Evolutionary conservation across 2,888 invertebrate genomes (phyloP).

Genomic region (Biston stratarius): DNA sequence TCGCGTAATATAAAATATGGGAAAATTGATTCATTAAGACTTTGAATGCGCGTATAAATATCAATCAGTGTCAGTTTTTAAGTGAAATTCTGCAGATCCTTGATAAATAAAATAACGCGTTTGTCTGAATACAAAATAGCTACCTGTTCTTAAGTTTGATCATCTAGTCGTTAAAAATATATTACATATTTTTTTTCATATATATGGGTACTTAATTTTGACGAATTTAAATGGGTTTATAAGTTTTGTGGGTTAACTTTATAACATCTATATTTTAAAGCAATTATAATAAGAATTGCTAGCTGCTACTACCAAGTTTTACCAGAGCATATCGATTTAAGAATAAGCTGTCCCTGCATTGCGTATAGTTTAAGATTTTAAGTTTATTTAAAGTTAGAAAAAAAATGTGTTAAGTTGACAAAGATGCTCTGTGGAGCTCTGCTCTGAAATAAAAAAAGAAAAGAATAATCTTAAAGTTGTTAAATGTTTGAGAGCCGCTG

Average conservation of each 20-base stretch:
- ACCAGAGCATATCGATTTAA: no score
- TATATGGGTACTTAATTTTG: slow-evolving; percentile 1
- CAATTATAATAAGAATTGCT: no score
- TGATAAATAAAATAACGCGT: slow-evolving; percentile 29
- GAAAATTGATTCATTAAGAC: slow-evolving; percentile 42
- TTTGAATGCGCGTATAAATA: slow-evolving; percentile 34
- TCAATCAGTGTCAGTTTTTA: slow-evolving; percentile 35
- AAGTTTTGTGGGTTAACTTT: slow-evolving; percentile 9
- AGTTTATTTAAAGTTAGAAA: no score
- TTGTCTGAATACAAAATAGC: slow-evolving; percentile 16
- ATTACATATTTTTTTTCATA: slow-evolving; percentile 2
- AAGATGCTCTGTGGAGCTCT: no score
- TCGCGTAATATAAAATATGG: slow-evolving; percentile 36
- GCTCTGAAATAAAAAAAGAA: background rate
- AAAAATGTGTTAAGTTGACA: no score
- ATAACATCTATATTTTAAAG: background rate
- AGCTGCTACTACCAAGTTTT: no score
- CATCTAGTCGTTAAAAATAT: slow-evolving; percentile 9
- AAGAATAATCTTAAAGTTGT: slow-evolving; percentile 9
- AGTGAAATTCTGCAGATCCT: slow-evolving; percentile 16
- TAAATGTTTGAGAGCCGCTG: slow-evolving; percentile 58
- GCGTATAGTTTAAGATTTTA: no score
- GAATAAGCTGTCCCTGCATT: no score
- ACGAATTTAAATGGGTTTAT: slow-evolving; percentile 16
- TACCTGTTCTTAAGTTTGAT: slow-evolving; percentile 20